Conservation (phyloP, 2,888 invertebrate species). For the Limnephilus marmoratus region DNA sequence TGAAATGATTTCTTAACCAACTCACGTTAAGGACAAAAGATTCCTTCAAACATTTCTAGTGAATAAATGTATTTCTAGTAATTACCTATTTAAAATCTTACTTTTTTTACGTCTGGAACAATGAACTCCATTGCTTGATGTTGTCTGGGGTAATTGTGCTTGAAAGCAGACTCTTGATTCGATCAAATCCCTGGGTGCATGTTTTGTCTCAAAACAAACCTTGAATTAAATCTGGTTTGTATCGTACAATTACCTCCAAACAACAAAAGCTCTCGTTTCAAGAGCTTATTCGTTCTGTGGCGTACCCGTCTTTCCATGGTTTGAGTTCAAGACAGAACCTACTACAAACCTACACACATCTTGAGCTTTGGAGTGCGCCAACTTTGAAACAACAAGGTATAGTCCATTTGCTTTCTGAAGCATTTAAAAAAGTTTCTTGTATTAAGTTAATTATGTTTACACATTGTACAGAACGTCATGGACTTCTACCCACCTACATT, state of each 20-base stretch:
- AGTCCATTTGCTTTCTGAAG: conserved; percentile 1
- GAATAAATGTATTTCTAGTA: background rate
- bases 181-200: background rate
- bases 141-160: conserved; percentile 1
- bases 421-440: background rate
- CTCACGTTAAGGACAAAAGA: background rate
- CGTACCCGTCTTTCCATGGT: background rate
- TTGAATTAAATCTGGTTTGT: conserved; percentile 45
- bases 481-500: no score
- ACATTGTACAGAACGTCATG: no score
- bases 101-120: conserved; percentile 4
- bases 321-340: conserved; percentile 2
- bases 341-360: conserved; percentile 9
- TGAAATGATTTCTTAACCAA: background rate
- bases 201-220: conserved; percentile 38
- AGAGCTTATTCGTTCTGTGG: conserved; percentile 24
- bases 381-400: conserved; percentile 2
- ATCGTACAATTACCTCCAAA: conserved; percentile 36
- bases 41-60: background rate
- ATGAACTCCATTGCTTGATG: conserved; percentile 12
- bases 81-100: background rate
- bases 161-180: conserved; percentile 3
- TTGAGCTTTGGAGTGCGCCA: background rate
- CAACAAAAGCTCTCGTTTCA: conserved; percentile 33
- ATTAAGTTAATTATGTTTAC: no score